These are phyloP conservation scores for Proales similis DNA, from an alignment of 1,140 invertebrate species.

Conservation along the genomic window DNA sequence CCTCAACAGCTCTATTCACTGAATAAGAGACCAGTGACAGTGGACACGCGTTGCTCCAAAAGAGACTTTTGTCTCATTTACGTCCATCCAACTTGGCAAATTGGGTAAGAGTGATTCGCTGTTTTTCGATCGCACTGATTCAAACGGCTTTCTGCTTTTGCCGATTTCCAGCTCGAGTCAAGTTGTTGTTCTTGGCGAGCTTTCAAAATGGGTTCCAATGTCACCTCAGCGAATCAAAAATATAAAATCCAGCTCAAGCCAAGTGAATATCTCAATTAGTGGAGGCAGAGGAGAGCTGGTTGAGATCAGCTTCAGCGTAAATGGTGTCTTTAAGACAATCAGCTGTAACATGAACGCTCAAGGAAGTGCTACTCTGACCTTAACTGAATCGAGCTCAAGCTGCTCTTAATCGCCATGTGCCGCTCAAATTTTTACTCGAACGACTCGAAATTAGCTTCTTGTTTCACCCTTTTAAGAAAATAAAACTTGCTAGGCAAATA, in stretches of 20 bases:
- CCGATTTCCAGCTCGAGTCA: neutral
- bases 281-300: constrained; percentile 12
- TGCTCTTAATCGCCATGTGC: too few species aligned
- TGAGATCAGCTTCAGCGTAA: neutral
- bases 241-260: neutral
- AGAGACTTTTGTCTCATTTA: constrained; percentile 23
- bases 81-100: neutral
- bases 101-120: neutral
- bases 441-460: too few species aligned
- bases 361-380: too few species aligned
- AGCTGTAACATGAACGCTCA: too few species aligned
- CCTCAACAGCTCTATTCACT: neutral
- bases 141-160: neutral
- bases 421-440: too few species aligned
- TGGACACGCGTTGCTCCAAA: constrained; percentile 6
- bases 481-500: too few species aligned
- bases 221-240: constrained; percentile 11
- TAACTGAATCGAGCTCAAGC: too few species aligned
- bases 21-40: neutral
- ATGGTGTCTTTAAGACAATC: neutral
- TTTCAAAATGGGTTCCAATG: constrained; percentile 34
- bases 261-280: neutral
- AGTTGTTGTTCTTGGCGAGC: constrained; percentile 24
- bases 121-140: neutral
- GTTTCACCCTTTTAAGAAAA: too few species aligned